phyloP scores from a whole-genome alignment of 2,797 vertebrate genomes.

The Hippoglossus hippoglossus region DNA sequence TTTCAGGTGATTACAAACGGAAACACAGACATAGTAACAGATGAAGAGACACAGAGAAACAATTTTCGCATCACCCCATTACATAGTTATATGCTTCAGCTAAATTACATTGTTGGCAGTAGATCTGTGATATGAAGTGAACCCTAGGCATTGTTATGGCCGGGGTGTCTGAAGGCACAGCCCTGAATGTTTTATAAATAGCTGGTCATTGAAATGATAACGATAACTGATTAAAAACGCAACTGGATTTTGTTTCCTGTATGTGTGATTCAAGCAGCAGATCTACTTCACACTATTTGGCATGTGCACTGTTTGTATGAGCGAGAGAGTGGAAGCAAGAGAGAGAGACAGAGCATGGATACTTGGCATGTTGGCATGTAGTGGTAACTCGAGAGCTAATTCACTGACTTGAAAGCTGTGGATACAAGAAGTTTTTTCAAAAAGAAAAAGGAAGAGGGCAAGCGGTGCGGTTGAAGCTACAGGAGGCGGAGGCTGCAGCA shows the following conservation, averaged over 20 bases:
- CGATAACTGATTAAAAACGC: background rate
- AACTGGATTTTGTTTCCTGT: background rate
- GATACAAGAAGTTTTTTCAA: too few species aligned
- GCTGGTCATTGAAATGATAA: background rate
- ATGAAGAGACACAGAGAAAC: slow-evolving; percentile 2
- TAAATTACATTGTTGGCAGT: background rate
- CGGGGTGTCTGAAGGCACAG: too few species aligned
- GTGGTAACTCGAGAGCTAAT: too few species aligned
- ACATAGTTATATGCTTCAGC: background rate
- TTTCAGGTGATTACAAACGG: slow-evolving; percentile 3
- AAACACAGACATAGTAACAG: slow-evolving; percentile 12
- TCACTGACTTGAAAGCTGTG: too few species aligned
- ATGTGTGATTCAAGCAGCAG: background rate
- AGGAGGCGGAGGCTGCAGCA: too few species aligned
- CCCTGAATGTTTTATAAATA: background rate
- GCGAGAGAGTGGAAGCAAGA: too few species aligned
- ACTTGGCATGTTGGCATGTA: too few species aligned
- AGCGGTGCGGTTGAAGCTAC: too few species aligned
- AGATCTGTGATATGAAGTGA: background rate
- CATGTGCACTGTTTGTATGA: background rate
- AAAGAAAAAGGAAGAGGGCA: too few species aligned
- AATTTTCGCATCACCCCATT: background rate
- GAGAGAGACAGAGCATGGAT: too few species aligned
- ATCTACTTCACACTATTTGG: background rate
- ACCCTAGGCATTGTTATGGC: background rate